phyloP scores from a whole-genome alignment of 2,888 invertebrate genomes.

The Caenorhabditis plicata region DNA sequence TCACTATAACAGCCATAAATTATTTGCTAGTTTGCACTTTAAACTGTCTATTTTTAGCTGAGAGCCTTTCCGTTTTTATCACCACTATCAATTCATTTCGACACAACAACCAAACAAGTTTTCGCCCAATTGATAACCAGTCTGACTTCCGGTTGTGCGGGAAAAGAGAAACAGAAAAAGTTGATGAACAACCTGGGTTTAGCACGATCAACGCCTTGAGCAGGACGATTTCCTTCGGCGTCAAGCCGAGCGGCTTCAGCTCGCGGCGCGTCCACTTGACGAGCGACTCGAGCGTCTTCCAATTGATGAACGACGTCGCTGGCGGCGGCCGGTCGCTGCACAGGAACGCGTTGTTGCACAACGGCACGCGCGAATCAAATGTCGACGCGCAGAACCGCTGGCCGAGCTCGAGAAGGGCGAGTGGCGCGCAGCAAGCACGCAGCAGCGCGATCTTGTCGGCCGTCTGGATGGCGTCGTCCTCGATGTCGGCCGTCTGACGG shows the following conservation, averaged over 20 bases:
- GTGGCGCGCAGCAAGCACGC: slow-evolving; percentile 46
- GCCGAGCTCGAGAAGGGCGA: slow-evolving; percentile 51
- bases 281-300: slow-evolving; percentile 46
- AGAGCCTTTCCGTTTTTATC: not conserved
- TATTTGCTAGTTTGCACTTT: too few species aligned
- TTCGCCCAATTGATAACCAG: slow-evolving; percentile 3
- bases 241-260: slow-evolving; percentile 42
- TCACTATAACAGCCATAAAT: too few species aligned
- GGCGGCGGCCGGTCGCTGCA: slow-evolving; percentile 28
- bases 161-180: not conserved
- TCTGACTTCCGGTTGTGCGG: not conserved
- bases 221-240: slow-evolving; percentile 49
- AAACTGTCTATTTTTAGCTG: too few species aligned
- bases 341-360: slow-evolving; percentile 39
- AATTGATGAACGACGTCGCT: slow-evolving; percentile 50
- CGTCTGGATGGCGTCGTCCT: slow-evolving; percentile 28
- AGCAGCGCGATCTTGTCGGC: slow-evolving; percentile 46
- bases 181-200: slow-evolving; percentile 25
- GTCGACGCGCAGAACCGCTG: slow-evolving; percentile 7
- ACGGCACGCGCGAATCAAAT: slow-evolving; percentile 22
- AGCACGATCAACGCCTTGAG: slow-evolving; percentile 51
- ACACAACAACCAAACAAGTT: not conserved
- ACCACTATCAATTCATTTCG: not conserved
- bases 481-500: slow-evolving; percentile 45
- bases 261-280: slow-evolving; percentile 44